These are phyloP conservation scores for Luffia ferchaultella DNA, from an alignment of 2,888 invertebrate species.

Conservation along the genomic window DNA sequence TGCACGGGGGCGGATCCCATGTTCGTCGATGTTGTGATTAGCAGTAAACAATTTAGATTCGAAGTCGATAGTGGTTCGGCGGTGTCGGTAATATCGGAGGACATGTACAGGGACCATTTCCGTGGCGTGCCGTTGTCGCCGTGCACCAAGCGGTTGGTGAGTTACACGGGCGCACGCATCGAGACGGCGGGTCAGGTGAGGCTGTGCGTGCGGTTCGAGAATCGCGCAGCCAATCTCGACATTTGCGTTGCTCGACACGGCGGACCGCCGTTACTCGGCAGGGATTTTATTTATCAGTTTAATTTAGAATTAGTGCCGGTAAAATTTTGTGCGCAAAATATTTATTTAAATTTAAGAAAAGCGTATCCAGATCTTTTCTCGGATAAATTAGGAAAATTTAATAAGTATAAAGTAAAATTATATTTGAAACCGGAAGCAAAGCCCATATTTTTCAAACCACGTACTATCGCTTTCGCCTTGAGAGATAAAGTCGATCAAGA, in stretches of 20 bases:
- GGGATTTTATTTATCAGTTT: constrained; percentile 8
- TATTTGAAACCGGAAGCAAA: constrained; percentile 5
- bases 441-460: constrained; percentile 5
- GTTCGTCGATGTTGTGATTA: constrained; percentile 10
- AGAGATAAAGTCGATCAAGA: constrained; percentile 19
- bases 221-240: not conserved
- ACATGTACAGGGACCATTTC: not conserved
- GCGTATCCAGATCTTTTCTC: constrained; percentile 5
- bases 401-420: constrained; percentile 4
- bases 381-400: constrained; percentile 5
- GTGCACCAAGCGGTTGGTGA: not conserved
- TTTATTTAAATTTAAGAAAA: not conserved
- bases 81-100: constrained; percentile 2
- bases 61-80: constrained; percentile 6
- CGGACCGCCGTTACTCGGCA: constrained; percentile 4
- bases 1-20: constrained; percentile 13
- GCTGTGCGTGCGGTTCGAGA: not conserved
- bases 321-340: not conserved
- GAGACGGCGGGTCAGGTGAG: not conserved
- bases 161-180: not conserved
- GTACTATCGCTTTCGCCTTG: constrained; percentile 17
- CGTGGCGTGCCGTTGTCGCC: not conserved
- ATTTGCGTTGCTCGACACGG: constrained; percentile 1
- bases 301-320: constrained; percentile 1
- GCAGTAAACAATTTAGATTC: constrained; percentile 4